Percentiles rank a stretch among this genome's conserved stretches.
These are phyloP conservation scores for Drosophila ambigua DNA, from an alignment of 1,140 invertebrate genomes.

Conservation along the genomic window DNA sequence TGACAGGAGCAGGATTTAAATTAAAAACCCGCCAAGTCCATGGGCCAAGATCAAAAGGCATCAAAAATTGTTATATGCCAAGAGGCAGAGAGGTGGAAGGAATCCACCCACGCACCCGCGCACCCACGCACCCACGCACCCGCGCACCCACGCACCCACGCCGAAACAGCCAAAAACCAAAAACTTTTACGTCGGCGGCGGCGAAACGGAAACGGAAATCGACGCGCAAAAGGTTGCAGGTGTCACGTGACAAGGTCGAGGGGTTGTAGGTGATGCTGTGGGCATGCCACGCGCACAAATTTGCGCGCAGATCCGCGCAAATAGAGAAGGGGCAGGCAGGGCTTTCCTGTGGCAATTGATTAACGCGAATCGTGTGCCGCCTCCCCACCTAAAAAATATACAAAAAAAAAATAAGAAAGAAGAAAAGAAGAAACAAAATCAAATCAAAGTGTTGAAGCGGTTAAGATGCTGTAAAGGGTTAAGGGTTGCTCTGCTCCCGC, in stretches of 20 bases:
- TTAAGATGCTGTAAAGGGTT: conserved; percentile 60
- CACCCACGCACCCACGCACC: conserved; percentile 8
- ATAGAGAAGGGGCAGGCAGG: background rate
- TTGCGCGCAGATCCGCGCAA: conserved; percentile 40
- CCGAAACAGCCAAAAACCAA: conserved; percentile 56
- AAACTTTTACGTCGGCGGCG: conserved; percentile 60
- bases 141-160: conserved; percentile 3
- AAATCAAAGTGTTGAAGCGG: conserved; percentile 81
- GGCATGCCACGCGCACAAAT: conserved; percentile 33
- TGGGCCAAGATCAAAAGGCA: conserved; percentile 77
- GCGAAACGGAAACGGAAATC: conserved; percentile 78
- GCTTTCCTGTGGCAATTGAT: conserved; percentile 52
- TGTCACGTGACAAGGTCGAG: conserved; percentile 76
- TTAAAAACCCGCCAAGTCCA: conserved; percentile 82
- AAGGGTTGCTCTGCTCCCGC: conserved; percentile 60
- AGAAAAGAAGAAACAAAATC: conserved; percentile 54
- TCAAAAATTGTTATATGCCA: conserved; percentile 64
- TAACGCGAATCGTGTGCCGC: conserved; percentile 30
- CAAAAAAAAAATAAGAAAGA: background rate
- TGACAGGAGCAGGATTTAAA: conserved; percentile 78
- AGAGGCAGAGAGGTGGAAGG: conserved; percentile 31
- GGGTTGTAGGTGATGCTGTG: conserved; percentile 15
- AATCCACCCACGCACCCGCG: conserved; percentile 4
- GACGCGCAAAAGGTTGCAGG: conserved; percentile 80
- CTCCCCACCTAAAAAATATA: background rate